Evolutionary conservation across 2,113 vertebrate species (phyloP).

Genomic region (Monopterus albus): DNA sequence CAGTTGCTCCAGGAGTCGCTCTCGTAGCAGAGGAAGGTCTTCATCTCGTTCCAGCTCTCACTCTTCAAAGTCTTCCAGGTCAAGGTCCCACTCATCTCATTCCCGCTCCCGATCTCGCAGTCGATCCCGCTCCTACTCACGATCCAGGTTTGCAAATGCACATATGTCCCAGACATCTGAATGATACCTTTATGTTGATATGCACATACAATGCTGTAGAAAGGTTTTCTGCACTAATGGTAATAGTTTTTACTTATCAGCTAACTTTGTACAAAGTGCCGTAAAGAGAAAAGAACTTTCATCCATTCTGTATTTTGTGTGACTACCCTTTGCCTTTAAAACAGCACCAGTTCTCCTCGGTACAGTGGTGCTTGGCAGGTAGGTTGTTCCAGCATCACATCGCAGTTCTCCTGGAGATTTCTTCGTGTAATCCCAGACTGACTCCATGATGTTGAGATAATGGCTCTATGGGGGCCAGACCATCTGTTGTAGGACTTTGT

Average conservation of each 20-base stretch:
- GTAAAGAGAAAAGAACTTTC: no score
- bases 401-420: no score
- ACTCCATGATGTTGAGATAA: no score
- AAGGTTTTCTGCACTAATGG: neutral
- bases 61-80: slow-evolving; percentile 94
- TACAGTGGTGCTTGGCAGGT: no score
- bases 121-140: slow-evolving; percentile 90
- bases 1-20: slow-evolving; percentile 88
- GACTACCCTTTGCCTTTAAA: no score
- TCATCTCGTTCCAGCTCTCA: slow-evolving; percentile 92
- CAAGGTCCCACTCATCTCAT: slow-evolving; percentile 86
- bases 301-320: no score
- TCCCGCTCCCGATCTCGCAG: slow-evolving; percentile 86
- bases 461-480: no score
- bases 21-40: slow-evolving; percentile 92
- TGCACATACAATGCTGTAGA: neutral
- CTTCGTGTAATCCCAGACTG: no score
- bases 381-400: no score
- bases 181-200: neutral
- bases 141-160: slow-evolving; percentile 85
- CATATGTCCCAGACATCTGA: neutral
- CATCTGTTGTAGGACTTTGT: no score
- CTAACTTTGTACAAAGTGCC: neutral
- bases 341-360: no score
- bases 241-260: neutral